A percentile compares a stretch with the other conserved stretches of the same genome.
These are phyloP conservation scores for Lerema accius DNA, from an alignment of 1,140 invertebrate species.

Conservation along the genomic window DNA sequence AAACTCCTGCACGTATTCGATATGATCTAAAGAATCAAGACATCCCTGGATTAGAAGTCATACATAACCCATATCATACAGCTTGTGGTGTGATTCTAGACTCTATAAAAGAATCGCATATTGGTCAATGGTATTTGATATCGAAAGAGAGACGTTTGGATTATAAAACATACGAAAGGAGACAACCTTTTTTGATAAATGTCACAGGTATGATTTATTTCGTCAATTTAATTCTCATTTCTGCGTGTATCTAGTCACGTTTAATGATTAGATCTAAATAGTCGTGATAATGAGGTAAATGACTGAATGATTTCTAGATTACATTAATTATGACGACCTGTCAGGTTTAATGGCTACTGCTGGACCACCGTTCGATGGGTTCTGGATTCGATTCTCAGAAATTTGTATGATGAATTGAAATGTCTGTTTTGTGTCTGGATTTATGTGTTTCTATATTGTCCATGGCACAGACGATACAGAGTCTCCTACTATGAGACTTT, in stretches of 20 bases:
- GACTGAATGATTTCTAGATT: conserved; percentile 16
- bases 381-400: too few relatives aligned
- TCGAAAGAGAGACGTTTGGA: conserved; percentile 36
- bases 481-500: too few relatives aligned
- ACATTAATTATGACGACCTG: too few relatives aligned
- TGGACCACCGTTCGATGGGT: too few relatives aligned
- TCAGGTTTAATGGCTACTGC: too few relatives aligned
- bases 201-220: conserved; percentile 58
- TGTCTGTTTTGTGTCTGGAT: too few relatives aligned
- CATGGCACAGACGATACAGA: too few relatives aligned
- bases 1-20: conserved; percentile 41
- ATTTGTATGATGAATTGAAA: too few relatives aligned
- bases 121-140: conserved; percentile 58
- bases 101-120: conserved; percentile 33
- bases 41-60: conserved; percentile 39
- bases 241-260: conserved; percentile 56
- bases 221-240: conserved; percentile 36
- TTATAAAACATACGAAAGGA: conserved; percentile 46
- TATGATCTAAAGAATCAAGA: conserved; percentile 41
- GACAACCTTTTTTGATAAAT: conserved; percentile 50
- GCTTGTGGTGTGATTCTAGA: conserved; percentile 47
- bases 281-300: conserved; percentile 36
- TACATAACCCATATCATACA: conserved; percentile 22
- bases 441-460: too few relatives aligned
- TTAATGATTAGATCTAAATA: conserved; percentile 49